These are phyloP conservation scores for Trichacis sp. DNA, from an alignment of 2,888 invertebrate species.

Conservation along the genomic window DNA sequence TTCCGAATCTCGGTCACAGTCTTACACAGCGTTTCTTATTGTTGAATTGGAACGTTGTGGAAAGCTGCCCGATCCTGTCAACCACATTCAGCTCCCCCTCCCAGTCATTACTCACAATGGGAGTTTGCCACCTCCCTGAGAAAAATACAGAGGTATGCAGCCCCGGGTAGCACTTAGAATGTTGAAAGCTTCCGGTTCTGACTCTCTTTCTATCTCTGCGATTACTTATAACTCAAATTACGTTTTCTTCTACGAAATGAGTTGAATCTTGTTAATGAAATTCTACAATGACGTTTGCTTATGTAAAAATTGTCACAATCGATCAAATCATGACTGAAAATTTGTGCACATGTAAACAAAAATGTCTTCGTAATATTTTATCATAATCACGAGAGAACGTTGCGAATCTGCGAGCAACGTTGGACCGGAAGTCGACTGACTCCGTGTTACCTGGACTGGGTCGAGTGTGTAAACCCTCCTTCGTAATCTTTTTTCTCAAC, in stretches of 20 bases:
- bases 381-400: slow-evolving; percentile 42
- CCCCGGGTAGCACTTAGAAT: slow-evolving; percentile 68
- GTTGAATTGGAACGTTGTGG: slow-evolving; percentile 50
- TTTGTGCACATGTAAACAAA: too few relatives aligned
- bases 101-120: slow-evolving; percentile 59
- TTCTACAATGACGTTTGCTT: too few relatives aligned
- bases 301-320: too few relatives aligned
- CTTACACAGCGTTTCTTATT: slow-evolving; percentile 52
- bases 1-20: slow-evolving; percentile 44
- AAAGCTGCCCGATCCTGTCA: slow-evolving; percentile 49
- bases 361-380: background rate
- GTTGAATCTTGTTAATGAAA: too few relatives aligned
- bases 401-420: slow-evolving; percentile 32
- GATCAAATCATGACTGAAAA: too few relatives aligned
- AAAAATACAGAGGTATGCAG: slow-evolving; percentile 67
- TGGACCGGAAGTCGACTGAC: slow-evolving; percentile 63
- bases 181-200: slow-evolving; percentile 59
- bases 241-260: too few relatives aligned
- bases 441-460: slow-evolving; percentile 69
- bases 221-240: background rate
- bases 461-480: slow-evolving; percentile 54
- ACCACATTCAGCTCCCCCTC: slow-evolving; percentile 40
- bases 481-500: slow-evolving; percentile 14
- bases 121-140: slow-evolving; percentile 58
- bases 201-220: slow-evolving; percentile 28